These are phyloP conservation scores for Dendrophyllia cribrosa DNA, from an alignment of 64 coral and sea anemone species.

Conservation along the genomic window DNA sequence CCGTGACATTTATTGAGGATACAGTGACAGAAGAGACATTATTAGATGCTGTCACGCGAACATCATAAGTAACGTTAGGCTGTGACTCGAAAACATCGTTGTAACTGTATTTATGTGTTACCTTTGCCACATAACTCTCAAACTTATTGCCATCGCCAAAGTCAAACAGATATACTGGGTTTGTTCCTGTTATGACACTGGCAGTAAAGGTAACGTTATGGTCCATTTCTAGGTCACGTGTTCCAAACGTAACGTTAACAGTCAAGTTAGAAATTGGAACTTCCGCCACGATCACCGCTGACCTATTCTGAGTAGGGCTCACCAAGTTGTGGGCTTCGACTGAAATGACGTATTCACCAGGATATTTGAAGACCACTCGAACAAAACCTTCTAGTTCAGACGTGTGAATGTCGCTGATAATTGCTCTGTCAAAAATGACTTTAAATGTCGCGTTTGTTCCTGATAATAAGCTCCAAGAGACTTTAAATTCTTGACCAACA, in stretches of 20 bases:
- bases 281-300: constrained; percentile 1
- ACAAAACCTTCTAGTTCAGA: not conserved
- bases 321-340: constrained; percentile 11
- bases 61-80: not conserved
- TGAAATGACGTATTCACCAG: not conserved
- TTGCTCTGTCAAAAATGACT: not conserved
- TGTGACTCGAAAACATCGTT: not conserved
- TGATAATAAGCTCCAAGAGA: constrained; percentile 11
- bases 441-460: constrained; percentile 39
- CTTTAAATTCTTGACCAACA: constrained; percentile 16
- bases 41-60: not conserved
- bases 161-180: constrained; percentile 9
- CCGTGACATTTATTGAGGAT: not conserved
- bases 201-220: constrained; percentile 10
- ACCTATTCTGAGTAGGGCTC: not conserved
- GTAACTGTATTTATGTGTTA: not conserved
- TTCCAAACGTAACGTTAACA: not conserved
- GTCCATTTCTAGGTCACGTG: constrained; percentile 12
- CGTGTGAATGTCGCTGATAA: not conserved
- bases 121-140: not conserved
- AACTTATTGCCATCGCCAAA: constrained; percentile 32
- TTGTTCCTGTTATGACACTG: not conserved
- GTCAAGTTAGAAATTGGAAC: not conserved
- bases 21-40: not conserved
- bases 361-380: not conserved